phyloP scores from a whole-genome alignment of 2,113 vertebrate species.

The Hippoglossus stenolepis region DNA sequence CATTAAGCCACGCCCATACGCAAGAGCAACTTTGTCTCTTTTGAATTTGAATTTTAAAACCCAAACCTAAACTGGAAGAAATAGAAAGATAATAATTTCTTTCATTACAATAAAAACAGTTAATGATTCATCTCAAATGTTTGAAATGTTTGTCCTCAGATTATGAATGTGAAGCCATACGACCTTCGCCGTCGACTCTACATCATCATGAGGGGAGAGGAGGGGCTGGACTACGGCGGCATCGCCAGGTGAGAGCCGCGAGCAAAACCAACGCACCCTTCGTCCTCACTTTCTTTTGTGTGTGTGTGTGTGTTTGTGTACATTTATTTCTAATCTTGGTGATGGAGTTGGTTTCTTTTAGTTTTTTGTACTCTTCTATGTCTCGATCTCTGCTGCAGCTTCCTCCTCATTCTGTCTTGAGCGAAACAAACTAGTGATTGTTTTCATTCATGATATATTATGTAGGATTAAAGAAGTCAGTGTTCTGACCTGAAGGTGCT shows the following conservation, averaged over 20 bases:
- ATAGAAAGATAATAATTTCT: no score
- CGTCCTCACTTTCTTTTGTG: not conserved
- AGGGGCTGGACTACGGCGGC: constrained; percentile 96
- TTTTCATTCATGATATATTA: no score
- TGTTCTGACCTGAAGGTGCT: no score
- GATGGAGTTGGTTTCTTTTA: not conserved
- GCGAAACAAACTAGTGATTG: no score
- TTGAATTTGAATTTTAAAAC: no score
- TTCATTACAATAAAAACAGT: no score
- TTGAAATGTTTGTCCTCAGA: constrained; percentile 78
- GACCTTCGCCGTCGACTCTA: constrained; percentile 95
- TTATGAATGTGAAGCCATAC: constrained; percentile 99
- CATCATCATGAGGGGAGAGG: constrained; percentile 98
- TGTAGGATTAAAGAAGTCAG: no score
- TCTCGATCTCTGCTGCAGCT: not conserved
- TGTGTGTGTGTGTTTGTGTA: not conserved
- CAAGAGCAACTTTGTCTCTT: no score
- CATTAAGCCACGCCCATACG: no score
- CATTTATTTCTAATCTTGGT: not conserved
- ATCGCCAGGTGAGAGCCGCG: constrained; percentile 91
- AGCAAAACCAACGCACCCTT: not conserved
- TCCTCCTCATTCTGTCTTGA: no score
- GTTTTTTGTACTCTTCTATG: not conserved
- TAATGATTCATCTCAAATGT: not conserved
- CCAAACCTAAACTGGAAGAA: no score